A percentile compares a stretch with the other conserved stretches of the same genome.
Conservation (phyloP, 2,797 vertebrate species). For the Urophycis tenuis region DNA sequence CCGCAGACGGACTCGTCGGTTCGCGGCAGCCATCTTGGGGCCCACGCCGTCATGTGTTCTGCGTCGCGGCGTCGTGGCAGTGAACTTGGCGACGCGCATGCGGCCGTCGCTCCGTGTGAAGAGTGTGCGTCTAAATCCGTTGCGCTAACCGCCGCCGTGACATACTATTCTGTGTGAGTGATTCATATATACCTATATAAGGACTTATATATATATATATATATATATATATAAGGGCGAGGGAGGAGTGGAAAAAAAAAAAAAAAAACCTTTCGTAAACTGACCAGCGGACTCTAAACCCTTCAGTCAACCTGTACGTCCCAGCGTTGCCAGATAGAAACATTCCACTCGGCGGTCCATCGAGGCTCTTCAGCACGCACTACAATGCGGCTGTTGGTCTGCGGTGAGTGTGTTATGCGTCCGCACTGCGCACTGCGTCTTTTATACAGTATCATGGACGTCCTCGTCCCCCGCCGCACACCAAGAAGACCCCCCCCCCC, state of each 20-base stretch:
- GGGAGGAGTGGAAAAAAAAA: neutral
- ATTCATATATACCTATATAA: neutral
- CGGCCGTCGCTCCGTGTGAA: neutral
- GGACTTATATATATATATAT: too few species aligned
- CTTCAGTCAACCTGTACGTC: neutral
- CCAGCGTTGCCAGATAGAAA: neutral
- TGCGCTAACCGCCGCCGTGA: neutral
- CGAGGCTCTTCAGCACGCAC: too few species aligned
- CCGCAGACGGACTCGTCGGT: neutral
- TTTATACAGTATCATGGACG: too few species aligned
- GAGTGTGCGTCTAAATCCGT: neutral
- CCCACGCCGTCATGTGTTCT: too few species aligned
- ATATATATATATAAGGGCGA: neutral
- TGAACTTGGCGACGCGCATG: neutral
- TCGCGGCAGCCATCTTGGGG: too few species aligned
- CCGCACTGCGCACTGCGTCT: too few species aligned
- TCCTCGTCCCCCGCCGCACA: too few species aligned
- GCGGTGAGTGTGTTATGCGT: too few species aligned
- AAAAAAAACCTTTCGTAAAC: too few species aligned
- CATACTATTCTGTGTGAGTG: neutral
- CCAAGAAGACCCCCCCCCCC: too few species aligned
- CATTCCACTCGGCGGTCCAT: too few species aligned
- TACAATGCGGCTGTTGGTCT: neutral
- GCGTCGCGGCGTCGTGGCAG: neutral
- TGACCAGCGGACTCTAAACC: too few species aligned